Conservation (phyloP, 2,113 vertebrate species). For the Spilogale gracilis region DNA sequence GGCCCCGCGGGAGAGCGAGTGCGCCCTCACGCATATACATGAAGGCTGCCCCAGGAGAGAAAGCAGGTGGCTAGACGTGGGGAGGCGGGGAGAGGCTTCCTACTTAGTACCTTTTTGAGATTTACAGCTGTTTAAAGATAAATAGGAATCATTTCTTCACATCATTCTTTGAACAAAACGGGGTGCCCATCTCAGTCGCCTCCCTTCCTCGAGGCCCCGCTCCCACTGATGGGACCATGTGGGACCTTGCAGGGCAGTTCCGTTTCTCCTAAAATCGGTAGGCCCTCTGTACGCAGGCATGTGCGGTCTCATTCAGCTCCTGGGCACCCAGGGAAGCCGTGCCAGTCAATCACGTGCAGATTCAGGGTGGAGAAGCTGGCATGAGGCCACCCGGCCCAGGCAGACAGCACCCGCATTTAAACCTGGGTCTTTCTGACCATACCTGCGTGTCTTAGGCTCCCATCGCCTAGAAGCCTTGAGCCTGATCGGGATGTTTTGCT, state of each 20-base stretch:
- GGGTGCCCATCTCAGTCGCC: fast-evolving
- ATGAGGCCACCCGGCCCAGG: not conserved
- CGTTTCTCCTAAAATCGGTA: not conserved
- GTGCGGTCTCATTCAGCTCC: fast-evolving
- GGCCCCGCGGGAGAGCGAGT: fast-evolving
- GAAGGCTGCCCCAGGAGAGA: not conserved
- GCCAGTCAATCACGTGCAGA: not conserved
- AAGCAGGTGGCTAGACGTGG: not conserved
- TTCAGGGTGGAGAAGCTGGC: not conserved
- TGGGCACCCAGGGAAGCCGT: fast-evolving
- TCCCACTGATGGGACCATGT: fast-evolving
- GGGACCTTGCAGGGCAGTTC: not conserved
- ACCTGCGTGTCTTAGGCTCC: fast-evolving
- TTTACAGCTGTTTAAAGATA: not conserved
- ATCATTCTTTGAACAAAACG: not conserved
- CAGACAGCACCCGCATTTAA: not conserved
- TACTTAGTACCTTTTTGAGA: not conserved
- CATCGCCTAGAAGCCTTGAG: not conserved
- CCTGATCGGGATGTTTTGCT: not conserved
- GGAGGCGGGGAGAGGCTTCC: not conserved
- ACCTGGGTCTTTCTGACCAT: not conserved
- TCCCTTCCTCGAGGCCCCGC: not conserved
- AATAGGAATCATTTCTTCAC: not conserved
- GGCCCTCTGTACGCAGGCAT: fast-evolving
- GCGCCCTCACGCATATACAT: fast-evolving